A percentile compares a stretch with the other conserved stretches of the same genome.
These are phyloP conservation scores for Leguminivora glycinivorella DNA, from an alignment of 1,140 invertebrate genomes.

Conservation along the genomic window DNA sequence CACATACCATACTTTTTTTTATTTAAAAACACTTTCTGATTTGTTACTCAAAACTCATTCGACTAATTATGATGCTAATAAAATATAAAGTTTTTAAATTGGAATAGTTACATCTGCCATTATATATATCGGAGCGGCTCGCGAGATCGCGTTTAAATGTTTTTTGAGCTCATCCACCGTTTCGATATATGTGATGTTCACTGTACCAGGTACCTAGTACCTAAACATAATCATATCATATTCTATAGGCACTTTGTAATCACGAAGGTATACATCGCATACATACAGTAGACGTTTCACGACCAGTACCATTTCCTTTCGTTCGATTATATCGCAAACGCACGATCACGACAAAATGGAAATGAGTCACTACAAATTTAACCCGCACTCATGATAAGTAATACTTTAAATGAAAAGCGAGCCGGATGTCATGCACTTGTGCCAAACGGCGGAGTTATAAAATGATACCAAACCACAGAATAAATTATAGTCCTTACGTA, in stretches of 20 bases:
- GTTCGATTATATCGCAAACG: constrained; percentile 22
- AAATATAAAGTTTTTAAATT: too few species aligned
- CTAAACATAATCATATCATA: too few species aligned
- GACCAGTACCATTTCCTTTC: constrained; percentile 5
- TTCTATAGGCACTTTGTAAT: constrained; percentile 26
- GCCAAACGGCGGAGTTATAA: neutral
- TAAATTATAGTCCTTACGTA: neutral
- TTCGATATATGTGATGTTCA: too few species aligned
- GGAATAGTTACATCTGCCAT: too few species aligned
- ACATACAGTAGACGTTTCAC: neutral
- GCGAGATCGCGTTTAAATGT: too few species aligned
- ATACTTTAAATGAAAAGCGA: neutral
- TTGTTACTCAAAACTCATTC: too few species aligned
- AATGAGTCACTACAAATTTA: constrained; percentile 17
- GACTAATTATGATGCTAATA: too few species aligned
- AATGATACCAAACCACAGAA: neutral
- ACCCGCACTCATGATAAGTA: neutral
- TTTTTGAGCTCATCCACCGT: too few species aligned
- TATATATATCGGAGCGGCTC: too few species aligned
- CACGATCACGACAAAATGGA: constrained; percentile 17
- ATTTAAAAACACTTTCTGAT: too few species aligned
- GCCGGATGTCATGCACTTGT: neutral
- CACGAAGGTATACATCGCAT: neutral
- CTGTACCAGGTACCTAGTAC: too few species aligned
- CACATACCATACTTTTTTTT: too few species aligned